Evolutionary conservation across 2,797 vertebrate species (phyloP), one percentile per base, ranked within the genome.

Genomic region (Ceyx erithaca): DNA sequence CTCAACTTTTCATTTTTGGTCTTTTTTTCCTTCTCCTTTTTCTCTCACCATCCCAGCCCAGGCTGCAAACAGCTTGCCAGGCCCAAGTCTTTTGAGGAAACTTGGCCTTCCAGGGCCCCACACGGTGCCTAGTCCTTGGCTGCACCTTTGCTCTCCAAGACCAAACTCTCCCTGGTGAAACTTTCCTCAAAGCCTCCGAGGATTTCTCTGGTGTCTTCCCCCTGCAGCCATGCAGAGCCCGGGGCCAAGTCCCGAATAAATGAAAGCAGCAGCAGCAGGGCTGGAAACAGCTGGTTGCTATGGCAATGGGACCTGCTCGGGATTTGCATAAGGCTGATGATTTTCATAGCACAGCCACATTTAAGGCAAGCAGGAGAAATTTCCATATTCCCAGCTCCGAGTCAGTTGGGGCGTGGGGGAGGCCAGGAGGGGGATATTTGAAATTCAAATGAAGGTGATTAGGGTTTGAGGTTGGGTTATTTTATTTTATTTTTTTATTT

Each of bases 331-430:
- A 86, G 96, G 96, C 94, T 95, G 94, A 93, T 98, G 96, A 99
- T 99, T 99, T 99, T 98, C 99, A 99, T 99, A 99, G 98, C 98
- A 98, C 97, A 98, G 98, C 98, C 98, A 98, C 97, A 98, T 97
- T 85, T 90, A 84, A 95, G 93, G 94, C 92, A 16, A 92, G 94
- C 94, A 95, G 89, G 95, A 96, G 92, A 89, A 96, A 99, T 99
- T 99, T 99, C 98, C 99, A 99, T 99, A 97, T 93, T 96, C 97
- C 98, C 97, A 98, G 97, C 97, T 97, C 96, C 94, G 87, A 98
- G 97, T 97, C 97, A 85, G 96, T 93, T 97, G 96, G 96, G 97
- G 95, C 93, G 96, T 96, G 96, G 95, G 93, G 88, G 92, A 97
- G 95, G 97, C 95, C 96, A 97, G 94, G 93, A 96, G 92, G 97